Evolutionary conservation across 2,888 invertebrate genomes (phyloP).

Genomic region (Andrena bucephala): DNA sequence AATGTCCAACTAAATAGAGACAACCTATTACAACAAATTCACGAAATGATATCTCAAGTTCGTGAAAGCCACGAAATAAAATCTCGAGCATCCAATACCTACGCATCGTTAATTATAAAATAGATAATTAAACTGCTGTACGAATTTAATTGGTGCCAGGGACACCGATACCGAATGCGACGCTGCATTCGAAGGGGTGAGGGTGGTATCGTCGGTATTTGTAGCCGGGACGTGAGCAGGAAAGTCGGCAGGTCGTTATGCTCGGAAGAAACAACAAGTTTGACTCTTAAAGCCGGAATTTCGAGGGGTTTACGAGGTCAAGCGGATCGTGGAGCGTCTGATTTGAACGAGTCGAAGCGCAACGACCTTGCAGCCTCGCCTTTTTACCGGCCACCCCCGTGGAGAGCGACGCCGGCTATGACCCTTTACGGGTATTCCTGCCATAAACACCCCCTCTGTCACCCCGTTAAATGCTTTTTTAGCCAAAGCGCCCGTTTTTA

Average conservation of each 20-base stretch:
- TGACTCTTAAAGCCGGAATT: slow-evolving; percentile 23
- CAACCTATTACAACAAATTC: no score
- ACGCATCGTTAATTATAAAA: neutral
- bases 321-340: slow-evolving; percentile 38
- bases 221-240: neutral
- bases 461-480: slow-evolving; percentile 82
- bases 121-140: neutral
- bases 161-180: neutral
- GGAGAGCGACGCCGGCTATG: slow-evolving; percentile 53
- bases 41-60: no score
- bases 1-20: no score
- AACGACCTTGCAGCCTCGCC: slow-evolving; percentile 62
- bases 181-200: neutral
- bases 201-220: neutral
- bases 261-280: slow-evolving; percentile 28
- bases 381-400: slow-evolving; percentile 65
- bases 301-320: slow-evolving; percentile 50
- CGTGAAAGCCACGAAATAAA: no score
- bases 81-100: no score
- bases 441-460: slow-evolving; percentile 76
- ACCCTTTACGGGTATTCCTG: slow-evolving; percentile 67
- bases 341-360: slow-evolving; percentile 60
- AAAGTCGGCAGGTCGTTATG: neutral
- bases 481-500: slow-evolving; percentile 75
- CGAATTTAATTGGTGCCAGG: neutral